Percentiles rank a stretch among this genome's conserved stretches.
These are phyloP conservation scores for Diploptera punctata DNA, from an alignment of 2,888 invertebrate species.

Conservation along the genomic window DNA sequence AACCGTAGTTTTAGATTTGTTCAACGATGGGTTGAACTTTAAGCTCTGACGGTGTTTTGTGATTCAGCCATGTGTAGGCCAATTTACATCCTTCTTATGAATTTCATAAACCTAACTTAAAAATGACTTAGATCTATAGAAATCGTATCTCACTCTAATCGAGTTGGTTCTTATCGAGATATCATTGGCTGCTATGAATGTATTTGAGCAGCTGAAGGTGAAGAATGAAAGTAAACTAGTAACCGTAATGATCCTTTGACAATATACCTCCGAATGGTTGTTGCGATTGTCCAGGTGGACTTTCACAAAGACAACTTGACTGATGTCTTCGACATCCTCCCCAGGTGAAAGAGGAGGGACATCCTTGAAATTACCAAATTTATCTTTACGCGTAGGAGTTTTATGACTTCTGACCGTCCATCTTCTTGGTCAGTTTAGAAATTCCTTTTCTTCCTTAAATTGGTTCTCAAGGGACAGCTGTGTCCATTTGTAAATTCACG, in stretches of 20 bases:
- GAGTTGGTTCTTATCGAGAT: too few species aligned
- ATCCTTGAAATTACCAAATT: slow-evolving; percentile 11
- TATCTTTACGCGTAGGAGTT: slow-evolving; percentile 1
- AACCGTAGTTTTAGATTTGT: too few species aligned
- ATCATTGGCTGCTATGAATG: too few species aligned
- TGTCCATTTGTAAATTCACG: too few species aligned
- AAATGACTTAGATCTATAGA: too few species aligned
- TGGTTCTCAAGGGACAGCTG: neutral
- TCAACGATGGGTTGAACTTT: too few species aligned
- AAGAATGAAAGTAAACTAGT: neutral
- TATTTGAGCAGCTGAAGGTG: neutral
- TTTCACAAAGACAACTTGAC: slow-evolving; percentile 6
- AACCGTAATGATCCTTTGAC: neutral
- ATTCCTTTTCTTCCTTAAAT: neutral
- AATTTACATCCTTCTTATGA: too few species aligned
- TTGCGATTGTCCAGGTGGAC: neutral
- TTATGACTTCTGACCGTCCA: slow-evolving; percentile 1
- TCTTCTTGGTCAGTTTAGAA: neutral
- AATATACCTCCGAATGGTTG: slow-evolving; percentile 1
- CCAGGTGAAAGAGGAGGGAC: slow-evolving; percentile 32
- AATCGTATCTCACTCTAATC: too few species aligned
- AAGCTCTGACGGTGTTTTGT: too few species aligned
- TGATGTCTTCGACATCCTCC: neutral
- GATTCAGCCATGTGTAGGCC: too few species aligned
- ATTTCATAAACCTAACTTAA: too few species aligned